phyloP scores from a whole-genome alignment of 2,797 vertebrate genomes.

The Bryconaethiops microstoma region DNA sequence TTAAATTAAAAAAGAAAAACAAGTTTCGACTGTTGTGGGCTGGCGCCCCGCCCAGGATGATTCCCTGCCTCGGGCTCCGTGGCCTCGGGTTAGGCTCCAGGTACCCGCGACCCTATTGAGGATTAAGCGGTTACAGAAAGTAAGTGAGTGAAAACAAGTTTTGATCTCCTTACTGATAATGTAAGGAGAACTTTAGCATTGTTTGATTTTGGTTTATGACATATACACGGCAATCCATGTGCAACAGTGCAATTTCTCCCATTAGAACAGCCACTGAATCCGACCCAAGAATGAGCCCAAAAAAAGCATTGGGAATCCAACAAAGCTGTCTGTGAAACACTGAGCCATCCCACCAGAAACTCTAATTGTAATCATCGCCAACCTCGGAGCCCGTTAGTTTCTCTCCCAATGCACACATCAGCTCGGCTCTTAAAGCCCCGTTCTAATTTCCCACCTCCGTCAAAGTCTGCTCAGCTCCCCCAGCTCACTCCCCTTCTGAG shows the following conservation, averaged over 20 bases:
- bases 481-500: conserved; percentile 48
- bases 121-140: no score
- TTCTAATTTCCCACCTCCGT: conserved; percentile 80
- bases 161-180: neutral
- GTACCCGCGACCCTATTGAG: no score
- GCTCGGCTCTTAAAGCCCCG: conserved; percentile 77
- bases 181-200: neutral
- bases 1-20: no score
- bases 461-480: conserved; percentile 69
- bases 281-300: neutral
- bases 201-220: neutral
- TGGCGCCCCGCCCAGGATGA: no score
- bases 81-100: no score
- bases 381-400: conserved; percentile 73
- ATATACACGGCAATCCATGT: neutral
- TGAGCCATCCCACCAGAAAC: conserved; percentile 72
- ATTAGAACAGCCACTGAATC: neutral
- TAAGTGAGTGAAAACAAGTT: no score
- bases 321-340: conserved; percentile 42
- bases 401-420: conserved; percentile 73
- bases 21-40: no score
- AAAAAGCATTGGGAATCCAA: neutral
- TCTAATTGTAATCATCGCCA: conserved; percentile 80
- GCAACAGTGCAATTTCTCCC: neutral
- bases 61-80: no score